Base-by-base conservation (phyloP, 2,888 invertebrate species). In the Leptinotarsa haldemani region DNA sequence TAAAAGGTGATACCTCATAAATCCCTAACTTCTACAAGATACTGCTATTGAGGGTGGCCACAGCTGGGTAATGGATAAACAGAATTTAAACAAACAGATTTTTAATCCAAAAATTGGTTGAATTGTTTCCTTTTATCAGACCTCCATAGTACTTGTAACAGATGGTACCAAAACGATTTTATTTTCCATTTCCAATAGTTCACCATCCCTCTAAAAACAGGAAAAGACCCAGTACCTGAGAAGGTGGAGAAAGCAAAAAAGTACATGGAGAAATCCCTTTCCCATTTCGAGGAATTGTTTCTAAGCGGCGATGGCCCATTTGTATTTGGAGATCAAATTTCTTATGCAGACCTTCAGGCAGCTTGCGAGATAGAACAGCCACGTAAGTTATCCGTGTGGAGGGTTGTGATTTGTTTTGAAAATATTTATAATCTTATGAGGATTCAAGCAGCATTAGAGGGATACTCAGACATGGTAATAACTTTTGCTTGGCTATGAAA, bases 331-430 rank as follows among this genome's bases (percentile, higher is more conserved):
- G 85, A 93, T 80, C 84, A 88, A 15, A 87, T 94, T 9, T 91
- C 92, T 0, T 91, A 92, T 2, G 95, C 95, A 1, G 95, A 95
- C 86, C 86, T 95, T 71, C 88, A 94, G 79, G 94, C 93, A 0
- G 92, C 92, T 2, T 93, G 93, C 81, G 95, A 95, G 88, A 85
- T 95, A 69, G 94, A 95, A 85, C 94, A 95, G 85, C 92, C 93
- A 47, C 89, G 94, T 94, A 85, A 89, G 90, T 87, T 16, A 48
- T n/a, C 48, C 40, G 47, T 12, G 7, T n/a, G n/a, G 12, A 46
- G 18, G 52, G 25, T 48, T 67, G 48, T 40, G 3, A 5, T 18
- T 9, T 15, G 9, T 12, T 9, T 12, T 12, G 2, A 53, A 30
- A 30, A 30, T 5, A 30, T 30, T 61, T 30, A 47, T 48, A 15